These are phyloP conservation scores for Myiothlypis coronata DNA, from an alignment of 2,797 vertebrate species.

Conservation along the genomic window DNA sequence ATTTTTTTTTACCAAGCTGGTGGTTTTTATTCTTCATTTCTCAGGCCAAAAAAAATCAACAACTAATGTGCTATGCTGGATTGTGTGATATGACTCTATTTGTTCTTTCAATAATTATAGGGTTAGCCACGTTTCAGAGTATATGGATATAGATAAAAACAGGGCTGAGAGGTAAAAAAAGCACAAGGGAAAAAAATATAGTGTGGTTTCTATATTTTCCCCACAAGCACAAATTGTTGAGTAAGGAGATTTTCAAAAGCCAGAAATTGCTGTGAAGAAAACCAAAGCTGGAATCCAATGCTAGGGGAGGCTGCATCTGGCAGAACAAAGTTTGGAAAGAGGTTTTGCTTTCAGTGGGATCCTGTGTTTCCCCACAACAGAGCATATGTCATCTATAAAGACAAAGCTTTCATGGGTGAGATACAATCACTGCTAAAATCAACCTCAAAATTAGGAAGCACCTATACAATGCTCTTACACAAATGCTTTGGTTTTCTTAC, in stretches of 20 bases:
- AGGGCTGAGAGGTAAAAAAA: conserved; percentile 45
- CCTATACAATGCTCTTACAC: not conserved
- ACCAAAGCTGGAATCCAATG: conserved; percentile 37
- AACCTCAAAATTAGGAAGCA: conserved; percentile 28
- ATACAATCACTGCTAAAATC: conserved; percentile 11
- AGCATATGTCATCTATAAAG: not conserved
- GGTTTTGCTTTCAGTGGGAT: not conserved
- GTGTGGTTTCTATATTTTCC: conserved; percentile 64
- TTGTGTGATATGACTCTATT: conserved; percentile 13
- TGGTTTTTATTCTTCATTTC: not conserved
- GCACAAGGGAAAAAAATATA: conserved; percentile 28
- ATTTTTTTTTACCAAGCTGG: not conserved
- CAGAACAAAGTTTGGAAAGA: conserved; percentile 40
- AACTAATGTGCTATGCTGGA: not conserved
- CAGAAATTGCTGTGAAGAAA: conserved; percentile 71
- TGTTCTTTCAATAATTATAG: conserved; percentile 60
- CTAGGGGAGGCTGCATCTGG: conserved; percentile 47
- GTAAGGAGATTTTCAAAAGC: conserved; percentile 76
- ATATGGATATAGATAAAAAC: conserved; percentile 60
- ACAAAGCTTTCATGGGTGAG: not conserved
- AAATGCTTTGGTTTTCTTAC: conserved; percentile 9
- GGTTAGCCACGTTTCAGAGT: conserved; percentile 37
- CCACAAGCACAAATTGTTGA: conserved; percentile 71
- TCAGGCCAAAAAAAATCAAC: conserved; percentile 11
- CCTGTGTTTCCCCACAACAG: conserved; percentile 2